Conservation (phyloP, 2,113 vertebrate genomes). For the Nematolebias whitei region DNA sequence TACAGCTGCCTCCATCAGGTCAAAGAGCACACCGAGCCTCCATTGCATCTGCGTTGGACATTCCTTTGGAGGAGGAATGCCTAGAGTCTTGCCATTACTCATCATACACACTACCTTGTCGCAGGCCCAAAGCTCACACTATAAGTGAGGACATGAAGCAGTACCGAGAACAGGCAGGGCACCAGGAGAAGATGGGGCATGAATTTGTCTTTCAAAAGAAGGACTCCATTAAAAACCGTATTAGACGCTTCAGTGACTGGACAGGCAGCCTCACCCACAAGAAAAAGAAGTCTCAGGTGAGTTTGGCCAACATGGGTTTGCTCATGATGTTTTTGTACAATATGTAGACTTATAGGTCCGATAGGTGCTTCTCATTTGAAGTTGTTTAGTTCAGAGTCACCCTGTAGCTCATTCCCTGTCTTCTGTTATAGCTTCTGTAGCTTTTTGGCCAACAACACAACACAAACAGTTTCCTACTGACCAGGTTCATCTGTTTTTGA, state of each 20-base stretch:
- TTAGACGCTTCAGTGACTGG: constrained; percentile 95
- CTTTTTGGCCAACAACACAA: constrained; percentile 10
- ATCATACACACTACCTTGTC: constrained; percentile 92
- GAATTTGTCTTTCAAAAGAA: constrained; percentile 85
- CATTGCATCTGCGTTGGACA: constrained; percentile 87
- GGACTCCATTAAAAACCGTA: constrained; percentile 87
- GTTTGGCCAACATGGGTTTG: background rate
- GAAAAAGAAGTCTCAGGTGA: constrained; percentile 91
- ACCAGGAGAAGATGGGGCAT: constrained; percentile 52
- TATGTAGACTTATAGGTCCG: background rate
- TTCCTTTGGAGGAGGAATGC: constrained; percentile 83
- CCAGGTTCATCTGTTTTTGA: constrained; percentile 30
- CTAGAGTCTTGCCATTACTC: constrained; percentile 82
- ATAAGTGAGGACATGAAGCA: constrained; percentile 46
- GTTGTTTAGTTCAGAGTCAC: background rate
- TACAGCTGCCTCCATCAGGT: constrained; percentile 52
- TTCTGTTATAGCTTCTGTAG: background rate
- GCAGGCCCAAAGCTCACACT: constrained; percentile 82
- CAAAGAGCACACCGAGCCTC: constrained; percentile 82
- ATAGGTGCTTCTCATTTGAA: background rate
- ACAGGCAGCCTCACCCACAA: constrained; percentile 94
- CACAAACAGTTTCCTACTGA: constrained; percentile 37
- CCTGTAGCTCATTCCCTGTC: background rate
- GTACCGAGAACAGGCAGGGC: constrained; percentile 42
- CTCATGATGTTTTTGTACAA: background rate